phyloP scores from a whole-genome alignment of 1,140 invertebrate genomes.

The Calliopsis andreniformis region DNA sequence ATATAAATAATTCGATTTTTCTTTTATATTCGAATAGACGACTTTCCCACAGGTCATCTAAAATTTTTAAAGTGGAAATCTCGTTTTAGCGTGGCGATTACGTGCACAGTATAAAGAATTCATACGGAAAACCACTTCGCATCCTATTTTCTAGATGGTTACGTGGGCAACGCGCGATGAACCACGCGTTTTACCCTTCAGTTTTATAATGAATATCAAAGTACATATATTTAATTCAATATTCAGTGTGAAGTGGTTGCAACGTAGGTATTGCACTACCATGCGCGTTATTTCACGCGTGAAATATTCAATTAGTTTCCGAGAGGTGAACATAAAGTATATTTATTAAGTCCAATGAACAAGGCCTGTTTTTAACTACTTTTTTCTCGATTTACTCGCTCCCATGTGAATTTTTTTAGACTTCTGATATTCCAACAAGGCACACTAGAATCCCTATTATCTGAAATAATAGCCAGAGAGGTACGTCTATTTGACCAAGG shows the following conservation, averaged over 20 bases:
- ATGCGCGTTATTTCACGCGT: neutral
- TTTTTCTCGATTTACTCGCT: too few species aligned
- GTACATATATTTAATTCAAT: neutral
- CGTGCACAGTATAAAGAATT: conserved; percentile 39
- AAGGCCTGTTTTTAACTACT: too few species aligned
- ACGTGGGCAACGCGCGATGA: neutral
- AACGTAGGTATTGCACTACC: too few species aligned
- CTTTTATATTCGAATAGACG: too few species aligned
- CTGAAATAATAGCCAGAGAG: too few species aligned
- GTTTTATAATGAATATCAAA: neutral
- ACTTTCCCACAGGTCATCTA: neutral
- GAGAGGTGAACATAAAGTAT: too few species aligned
- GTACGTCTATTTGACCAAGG: too few species aligned
- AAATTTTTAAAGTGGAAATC: conserved; percentile 24
- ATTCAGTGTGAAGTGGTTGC: neutral
- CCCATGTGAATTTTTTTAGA: too few species aligned
- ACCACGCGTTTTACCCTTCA: neutral
- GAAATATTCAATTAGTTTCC: neutral
- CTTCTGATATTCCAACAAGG: too few species aligned
- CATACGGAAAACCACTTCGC: conserved; percentile 30
- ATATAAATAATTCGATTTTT: too few species aligned
- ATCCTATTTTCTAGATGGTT: conserved; percentile 23
- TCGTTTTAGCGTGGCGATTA: conserved; percentile 23
- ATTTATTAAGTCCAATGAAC: too few species aligned
- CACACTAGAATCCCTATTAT: too few species aligned